These are phyloP conservation scores for Drosophila ambigua DNA, from an alignment of 1,140 invertebrate genomes.

Conservation along the genomic window DNA sequence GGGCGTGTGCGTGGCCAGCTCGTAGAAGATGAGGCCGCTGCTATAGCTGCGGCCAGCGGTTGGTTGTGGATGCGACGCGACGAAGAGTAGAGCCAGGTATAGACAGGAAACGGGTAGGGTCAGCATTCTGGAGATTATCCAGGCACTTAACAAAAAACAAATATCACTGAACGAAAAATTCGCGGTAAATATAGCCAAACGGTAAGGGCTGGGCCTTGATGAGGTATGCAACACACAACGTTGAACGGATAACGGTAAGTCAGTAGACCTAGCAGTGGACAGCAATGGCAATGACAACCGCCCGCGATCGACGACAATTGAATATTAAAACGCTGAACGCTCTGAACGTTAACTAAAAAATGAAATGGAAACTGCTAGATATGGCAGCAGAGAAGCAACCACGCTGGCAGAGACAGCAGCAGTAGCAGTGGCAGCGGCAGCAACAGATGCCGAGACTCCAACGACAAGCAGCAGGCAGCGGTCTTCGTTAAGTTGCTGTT, in stretches of 20 bases:
- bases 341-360: slow-evolving; percentile 79
- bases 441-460: slow-evolving; percentile 28
- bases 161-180: slow-evolving; percentile 40
- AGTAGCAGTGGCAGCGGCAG: slow-evolving; percentile 4
- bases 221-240: slow-evolving; percentile 7
- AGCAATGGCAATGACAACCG: slow-evolving; percentile 49
- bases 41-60: slow-evolving; percentile 65
- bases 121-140: slow-evolving; percentile 32
- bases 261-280: slow-evolving; percentile 3
- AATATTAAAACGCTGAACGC: slow-evolving; percentile 74
- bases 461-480: slow-evolving; percentile 11
- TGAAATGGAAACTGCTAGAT: slow-evolving; percentile 71
- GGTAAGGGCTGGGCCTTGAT: background rate
- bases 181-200: background rate
- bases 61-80: background rate
- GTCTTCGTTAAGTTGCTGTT: slow-evolving; percentile 19
- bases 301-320: slow-evolving; percentile 73
- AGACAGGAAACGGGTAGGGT: background rate
- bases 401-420: slow-evolving; percentile 6
- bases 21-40: slow-evolving; percentile 77
- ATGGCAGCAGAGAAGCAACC: slow-evolving; percentile 6
- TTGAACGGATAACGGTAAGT: slow-evolving; percentile 22
- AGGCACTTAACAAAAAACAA: slow-evolving; percentile 1
- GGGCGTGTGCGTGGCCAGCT: slow-evolving; percentile 53
- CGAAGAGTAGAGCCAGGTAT: slow-evolving; percentile 9